Evolutionary conservation across 2,797 vertebrate species (phyloP), one percentile per base, ranked within the genome.

Genomic region (Sebastes matsubarae): DNA sequence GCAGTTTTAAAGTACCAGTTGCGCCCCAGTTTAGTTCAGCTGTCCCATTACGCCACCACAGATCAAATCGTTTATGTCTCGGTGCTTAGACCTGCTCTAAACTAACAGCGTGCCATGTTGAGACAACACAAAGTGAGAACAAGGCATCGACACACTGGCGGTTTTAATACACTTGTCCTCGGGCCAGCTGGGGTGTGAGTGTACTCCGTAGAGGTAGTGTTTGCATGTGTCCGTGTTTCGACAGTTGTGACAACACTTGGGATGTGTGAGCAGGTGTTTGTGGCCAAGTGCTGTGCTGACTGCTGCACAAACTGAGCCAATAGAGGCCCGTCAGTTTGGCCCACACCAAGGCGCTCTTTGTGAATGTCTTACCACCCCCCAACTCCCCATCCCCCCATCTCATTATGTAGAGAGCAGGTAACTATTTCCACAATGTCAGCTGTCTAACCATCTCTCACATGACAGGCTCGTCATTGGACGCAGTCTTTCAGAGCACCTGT

Each of bases 191-290:
- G 30, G 29, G 67, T 77, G 78, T 34, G 68, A 80, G 52, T 10
- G 60, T 1, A 4, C 60, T 80, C 73, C 36, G 13, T 57, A 14
- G 16, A 61, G 14, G 16, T 18, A 34, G 32, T 50, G 42, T 72
- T 36, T 69, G 32, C 22, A 13, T 25, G n/a, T 8, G 18, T 66
- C n/a, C 2, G 13, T 25, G 10, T 66, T 79, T 57, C 57, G 80
- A 91, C 92, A 94, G 91, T 89, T 93, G 92, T 85, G 69, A 75
- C 68, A 88, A 82, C 92, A 87, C 72, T 82, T 87, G 87, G 72
- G 72, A 81, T 38, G 67, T 77, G 58, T 25, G 74, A 91, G 87
- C 93, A 94, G 93, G 92, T 94, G 94, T 84, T 75, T 10, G 52
- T 4, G 14, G 71, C 69, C 83, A 87, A 88, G 81, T 90, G 89